Base-by-base conservation (phyloP, 2,888 invertebrate species). In the Argyresthia goedartella region DNA sequence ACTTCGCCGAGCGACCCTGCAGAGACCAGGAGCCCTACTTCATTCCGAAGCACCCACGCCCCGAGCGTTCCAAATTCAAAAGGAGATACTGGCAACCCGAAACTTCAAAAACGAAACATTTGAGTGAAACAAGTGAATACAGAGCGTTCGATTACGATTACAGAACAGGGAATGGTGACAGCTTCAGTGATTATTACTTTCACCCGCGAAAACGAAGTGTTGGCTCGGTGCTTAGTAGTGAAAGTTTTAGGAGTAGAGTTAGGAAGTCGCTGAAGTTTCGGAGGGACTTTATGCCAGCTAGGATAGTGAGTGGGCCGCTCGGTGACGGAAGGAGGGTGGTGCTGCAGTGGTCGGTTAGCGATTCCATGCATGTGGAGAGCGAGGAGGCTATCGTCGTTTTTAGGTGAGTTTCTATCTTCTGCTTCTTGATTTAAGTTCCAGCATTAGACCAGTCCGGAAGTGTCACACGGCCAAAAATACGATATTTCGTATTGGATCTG, bases 381-480 rank as follows among this genome's bases (percentile, higher is more conserved):
- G 75, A 73, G 15, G 73, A 73, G 52, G 69, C 73, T 70, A 78
- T 65, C 74, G 82, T 86, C 69, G 77, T 81, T 71, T 86, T 86
- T 85, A 86, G 85, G 86, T 86, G 53, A 80, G 85, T 71, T 16
- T 7, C 25, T 25, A 25, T 6, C 25, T 25, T 4, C n/a, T n/a
- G 6, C 25, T 6, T 25, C 2, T 25, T 25, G 6, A 4, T 25
- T 25, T 25, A 25, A 25, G 25, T 25, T 25, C 25, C 25, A 25
- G 6, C 2, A 25, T 25, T n/a, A n/a, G n/a, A n/a, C n/a, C n/a
- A n/a, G n/a, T n/a, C n/a, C n/a, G n/a, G n/a, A n/a, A n/a, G n/a
- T n/a, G n/a, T n/a, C n/a, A n/a, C n/a, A n/a, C n/a, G n/a, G n/a
- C n/a, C n/a, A n/a, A n/a, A n/a, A n/a, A n/a, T n/a, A n/a, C n/a